Evolutionary conservation across 2,888 invertebrate species (phyloP), one percentile per base, ranked within the genome.

Genomic region (Scaptomyza parva): DNA sequence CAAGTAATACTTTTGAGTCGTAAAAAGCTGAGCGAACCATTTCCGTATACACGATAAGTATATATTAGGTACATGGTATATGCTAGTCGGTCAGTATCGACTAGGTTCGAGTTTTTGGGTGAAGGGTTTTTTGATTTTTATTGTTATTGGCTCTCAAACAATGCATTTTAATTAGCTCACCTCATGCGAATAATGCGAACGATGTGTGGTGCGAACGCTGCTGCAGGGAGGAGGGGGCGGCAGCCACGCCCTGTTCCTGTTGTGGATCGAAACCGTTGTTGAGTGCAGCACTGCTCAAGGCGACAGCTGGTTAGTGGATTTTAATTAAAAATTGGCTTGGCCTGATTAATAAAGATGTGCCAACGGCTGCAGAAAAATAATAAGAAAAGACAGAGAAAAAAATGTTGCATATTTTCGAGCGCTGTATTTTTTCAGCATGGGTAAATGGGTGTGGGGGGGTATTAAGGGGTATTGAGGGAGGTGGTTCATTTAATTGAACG

Each of bases 151-250:
- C 37, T 47, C 44, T 55, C 48, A 62, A 61, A 79, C 79, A 85
- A 71, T 88, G 68, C 81, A 83, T 79, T 83, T 88, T 83, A 83
- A 83, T 83, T 83, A 83, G 82, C 77, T 60, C 71, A 61, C 33
- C 61, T 33, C 68, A 65, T 62, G 63, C 59, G 62, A 37, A 50
- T 60, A 59, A 58, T 17, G 40, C 54, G 33, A 62, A 50, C 48
- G 62, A 60, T 40, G 48, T 40, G 35, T 37, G 47, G 12, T 86
- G 88, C 53, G 50, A 70, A 35, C 60, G 41, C 3, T 81, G 87
- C 33, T 82, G 88, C 70, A 35, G 12, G 35, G 43, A 53, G 48
- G 52, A 48, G 61, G 37, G 52, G 24, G 66, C 8, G 22, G 54
- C 44, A 20, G 20, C 33, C 24, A 45, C 41, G 61, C 67, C 76